Conservation (phyloP, 2,113 vertebrate species). For the Anthoscopus minutus region DNA sequence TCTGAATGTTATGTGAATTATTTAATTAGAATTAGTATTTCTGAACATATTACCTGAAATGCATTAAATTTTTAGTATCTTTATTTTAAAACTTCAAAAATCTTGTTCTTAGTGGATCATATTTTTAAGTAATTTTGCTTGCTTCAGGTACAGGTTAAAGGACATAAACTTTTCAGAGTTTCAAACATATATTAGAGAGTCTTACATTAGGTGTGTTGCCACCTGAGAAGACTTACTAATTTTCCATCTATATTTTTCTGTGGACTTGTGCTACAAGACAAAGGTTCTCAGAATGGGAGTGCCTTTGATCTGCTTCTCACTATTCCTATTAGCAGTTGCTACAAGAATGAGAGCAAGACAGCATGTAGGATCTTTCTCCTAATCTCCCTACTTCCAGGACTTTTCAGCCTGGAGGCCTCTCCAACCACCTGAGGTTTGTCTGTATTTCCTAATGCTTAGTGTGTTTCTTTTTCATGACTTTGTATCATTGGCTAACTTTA, state of each 20-base stretch:
- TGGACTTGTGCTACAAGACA: not conserved
- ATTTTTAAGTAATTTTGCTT: not conserved
- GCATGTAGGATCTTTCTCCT: not conserved
- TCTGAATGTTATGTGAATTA: not conserved
- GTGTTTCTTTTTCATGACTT: not conserved
- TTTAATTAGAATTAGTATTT: not conserved
- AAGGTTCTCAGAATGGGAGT: not conserved
- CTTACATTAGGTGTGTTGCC: not conserved
- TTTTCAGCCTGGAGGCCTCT: not conserved
- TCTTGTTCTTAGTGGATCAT: not conserved
- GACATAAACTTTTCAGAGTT: not conserved
- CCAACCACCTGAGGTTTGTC: not conserved
- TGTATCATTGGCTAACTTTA: not conserved
- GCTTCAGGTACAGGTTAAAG: not conserved
- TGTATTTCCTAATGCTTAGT: not conserved
- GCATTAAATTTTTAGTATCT: not conserved
- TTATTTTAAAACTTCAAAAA: not conserved
- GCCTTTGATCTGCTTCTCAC: not conserved
- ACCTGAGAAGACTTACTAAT: not conserved
- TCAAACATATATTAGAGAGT: not conserved
- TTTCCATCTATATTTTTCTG: not conserved
- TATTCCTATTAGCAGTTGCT: not conserved
- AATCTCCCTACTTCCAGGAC: not conserved
- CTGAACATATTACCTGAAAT: not conserved
- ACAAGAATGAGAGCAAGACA: not conserved